Evolutionary conservation across 2,888 invertebrate species (phyloP), one percentile per base, ranked within the genome.

Genomic region (Drosophila siamana): DNA sequence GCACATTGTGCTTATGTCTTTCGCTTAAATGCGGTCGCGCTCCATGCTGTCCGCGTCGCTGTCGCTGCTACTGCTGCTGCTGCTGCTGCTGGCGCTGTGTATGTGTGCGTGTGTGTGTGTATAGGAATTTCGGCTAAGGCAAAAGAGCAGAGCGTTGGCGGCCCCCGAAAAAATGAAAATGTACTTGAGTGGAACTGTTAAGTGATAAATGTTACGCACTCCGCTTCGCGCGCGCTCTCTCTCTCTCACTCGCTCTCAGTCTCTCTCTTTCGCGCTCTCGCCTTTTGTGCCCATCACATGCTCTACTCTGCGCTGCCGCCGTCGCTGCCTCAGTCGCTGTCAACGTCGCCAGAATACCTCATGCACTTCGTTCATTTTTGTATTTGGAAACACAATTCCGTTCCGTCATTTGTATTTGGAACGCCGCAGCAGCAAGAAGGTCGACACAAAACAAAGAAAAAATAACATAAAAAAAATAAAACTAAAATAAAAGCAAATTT

Each of bases 121-220:
- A 82, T 80, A 84, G 82, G 87, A 82, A 87, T 82, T 82, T 76
- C 68, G 60, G 64, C 68, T 36, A 59, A 48, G 50, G 48, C 68
- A 68, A 44, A 59, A 40, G 51, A 63, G 80, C 76, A 61, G 60
- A 63, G 73, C 69, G 74, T 67, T 73, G 84, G 69, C 66, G 76
- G 46, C 76, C 66, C 24, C 56, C 48, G 43, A 72, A 68, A 68
- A 46, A 43, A 9, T 41, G 11, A 43, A 43, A 33, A 19, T 9
- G 59, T 74, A 61, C 64, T 81, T 71, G 79, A 80, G 80, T 85
- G 75, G 41, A 80, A 86, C 66, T 67, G 83, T 62, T 64, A 75
- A 73, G 74, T 73, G 74, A 73, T 74, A 72, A 73, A 60, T 74
- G 68, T 77, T 74, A 77, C 74, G 67, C 74, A 77, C 73, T 72